Percentiles rank a stretch among this genome's conserved stretches.
Evolutionary conservation across 2,888 invertebrate species (phyloP).

Genomic region (Isoperla grammatica): DNA sequence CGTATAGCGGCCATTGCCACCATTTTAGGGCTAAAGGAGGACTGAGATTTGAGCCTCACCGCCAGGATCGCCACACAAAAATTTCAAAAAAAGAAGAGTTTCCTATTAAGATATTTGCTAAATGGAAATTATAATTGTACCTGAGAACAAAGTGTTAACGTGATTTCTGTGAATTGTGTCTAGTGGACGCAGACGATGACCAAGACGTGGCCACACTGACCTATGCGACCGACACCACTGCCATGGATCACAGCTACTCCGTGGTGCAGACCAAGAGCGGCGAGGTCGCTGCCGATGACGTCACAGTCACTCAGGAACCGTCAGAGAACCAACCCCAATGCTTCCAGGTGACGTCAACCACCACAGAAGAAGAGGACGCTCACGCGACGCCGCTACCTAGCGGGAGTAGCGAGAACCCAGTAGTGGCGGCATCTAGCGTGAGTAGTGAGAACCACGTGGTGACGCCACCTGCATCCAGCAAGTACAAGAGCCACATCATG

Average conservation of each 20-base stretch:
- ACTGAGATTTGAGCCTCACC: too few species aligned
- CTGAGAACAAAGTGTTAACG: too few species aligned
- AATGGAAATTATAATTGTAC: too few species aligned
- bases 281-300: not conserved
- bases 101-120: too few species aligned
- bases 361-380: conserved; percentile 37
- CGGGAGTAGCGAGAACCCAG: not conserved
- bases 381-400: not conserved
- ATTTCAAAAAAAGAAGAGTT: too few species aligned
- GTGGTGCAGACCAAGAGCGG: conserved; percentile 34
- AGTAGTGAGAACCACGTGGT: too few species aligned
- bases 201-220: not conserved
- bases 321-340: conserved; percentile 39
- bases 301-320: not conserved
- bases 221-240: not conserved
- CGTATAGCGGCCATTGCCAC: too few species aligned
- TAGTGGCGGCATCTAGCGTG: too few species aligned
- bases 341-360: conserved; percentile 44
- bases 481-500: conserved; percentile 56
- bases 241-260: conserved; percentile 41
- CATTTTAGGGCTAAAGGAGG: too few species aligned
- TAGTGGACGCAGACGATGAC: not conserved
- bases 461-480: conserved; percentile 36
- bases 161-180: too few species aligned
- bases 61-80: too few species aligned